Base-by-base conservation (phyloP, 2,113 vertebrate species). In the Kobus ellipsiprymnus region DNA sequence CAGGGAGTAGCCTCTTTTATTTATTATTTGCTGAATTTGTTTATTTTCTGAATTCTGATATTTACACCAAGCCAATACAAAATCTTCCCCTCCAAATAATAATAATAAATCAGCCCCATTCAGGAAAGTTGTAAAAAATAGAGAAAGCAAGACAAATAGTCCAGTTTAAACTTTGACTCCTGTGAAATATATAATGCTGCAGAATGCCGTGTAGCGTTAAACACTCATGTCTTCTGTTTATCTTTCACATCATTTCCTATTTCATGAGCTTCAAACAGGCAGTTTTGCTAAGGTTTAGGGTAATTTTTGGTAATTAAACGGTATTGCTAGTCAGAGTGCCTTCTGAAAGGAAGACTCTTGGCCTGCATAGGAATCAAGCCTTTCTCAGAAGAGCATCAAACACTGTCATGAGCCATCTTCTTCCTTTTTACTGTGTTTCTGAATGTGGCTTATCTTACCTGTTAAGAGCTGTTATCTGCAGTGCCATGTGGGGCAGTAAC, bases 1-100 rank as follows among this genome's bases (percentile, higher is more conserved):
- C 8, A 8, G 27, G 54, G 5, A 29, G 8, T 54, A 13, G 27
- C 15, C 10, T 91, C n/a, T 71, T 30, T 55, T 25, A 50, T 64
- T 92, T 12, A 60, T 30, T 85, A 74, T 59, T 78, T 78, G 6
- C 29, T 52, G 6, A 10, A 21, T 67, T 92, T 86, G 62, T 94
- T 90, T 96, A 6, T 57, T 40, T 91, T 88, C 52, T 90, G 25
- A 87, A 87, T 96, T 96, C 54, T 77, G 55, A 14, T 52, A 67
- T 59, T 12, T 59, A 44, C 5, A 92, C 9, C 7, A 86, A 59
- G 33, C 54, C 46, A 54, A 54, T 77, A 77, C 44, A 8, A 40
- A 55, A 67, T 44, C 23, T 23, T 44, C 6, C 71, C 23, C 40
- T 44, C 21, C 21, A 25, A 30, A 15, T 30, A 55, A 83, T 13